phyloP scores from a whole-genome alignment of 2,113 vertebrate genomes.

The Ptychochromis oligacanthus region DNA sequence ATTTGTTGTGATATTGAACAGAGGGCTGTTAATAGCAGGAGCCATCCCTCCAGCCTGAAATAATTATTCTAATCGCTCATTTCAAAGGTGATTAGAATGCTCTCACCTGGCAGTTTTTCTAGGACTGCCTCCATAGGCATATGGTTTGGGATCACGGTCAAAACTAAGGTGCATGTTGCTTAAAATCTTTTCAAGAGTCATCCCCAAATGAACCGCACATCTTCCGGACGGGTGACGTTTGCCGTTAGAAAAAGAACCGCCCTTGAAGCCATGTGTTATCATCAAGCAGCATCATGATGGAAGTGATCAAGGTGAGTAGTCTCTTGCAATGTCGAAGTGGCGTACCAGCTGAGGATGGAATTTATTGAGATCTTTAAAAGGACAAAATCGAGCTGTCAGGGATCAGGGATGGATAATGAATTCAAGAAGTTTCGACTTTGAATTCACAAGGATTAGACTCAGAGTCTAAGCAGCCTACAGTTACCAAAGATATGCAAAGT shows the following conservation, averaged over 20 bases:
- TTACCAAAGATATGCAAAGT: neutral
- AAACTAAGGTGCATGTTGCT: slow-evolving; percentile 31
- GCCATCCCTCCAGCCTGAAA: slow-evolving; percentile 73
- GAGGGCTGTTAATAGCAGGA: slow-evolving; percentile 74
- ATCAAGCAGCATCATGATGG: neutral
- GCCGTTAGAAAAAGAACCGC: neutral
- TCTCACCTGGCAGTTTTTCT: slow-evolving; percentile 64
- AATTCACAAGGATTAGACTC: neutral
- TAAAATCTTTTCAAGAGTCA: neutral
- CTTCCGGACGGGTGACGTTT: neutral
- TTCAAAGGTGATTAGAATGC: slow-evolving; percentile 78
- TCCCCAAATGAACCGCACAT: neutral
- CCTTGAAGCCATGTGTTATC: neutral
- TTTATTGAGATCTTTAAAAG: slow-evolving; percentile 7
- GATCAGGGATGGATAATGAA: neutral
- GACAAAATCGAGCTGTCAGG: neutral
- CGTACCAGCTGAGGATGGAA: neutral
- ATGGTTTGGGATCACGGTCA: slow-evolving; percentile 64
- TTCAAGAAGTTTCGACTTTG: neutral
- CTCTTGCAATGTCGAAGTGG: slow-evolving; percentile 17
- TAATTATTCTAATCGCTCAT: slow-evolving; percentile 81
- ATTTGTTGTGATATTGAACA: slow-evolving; percentile 79
- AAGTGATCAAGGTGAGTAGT: slow-evolving; percentile 3
- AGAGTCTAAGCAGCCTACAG: neutral
- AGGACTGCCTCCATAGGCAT: slow-evolving; percentile 50